Base-by-base conservation (phyloP, 2,888 invertebrate species). In the Campopleginae sp. region DNA sequence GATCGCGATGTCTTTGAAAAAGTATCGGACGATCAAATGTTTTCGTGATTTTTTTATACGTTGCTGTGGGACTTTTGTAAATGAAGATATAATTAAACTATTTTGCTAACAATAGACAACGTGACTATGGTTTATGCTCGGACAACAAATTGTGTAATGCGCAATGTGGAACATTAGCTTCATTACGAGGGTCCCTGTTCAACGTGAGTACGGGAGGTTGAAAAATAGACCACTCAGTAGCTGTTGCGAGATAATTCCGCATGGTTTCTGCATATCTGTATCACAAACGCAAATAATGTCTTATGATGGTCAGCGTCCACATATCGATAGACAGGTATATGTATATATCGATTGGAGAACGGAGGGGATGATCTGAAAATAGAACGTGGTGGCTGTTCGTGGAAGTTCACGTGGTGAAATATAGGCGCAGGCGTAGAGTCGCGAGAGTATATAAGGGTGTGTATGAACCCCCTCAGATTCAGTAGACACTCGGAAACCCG, bases 401-500 rank as follows among this genome's bases (percentile, higher is more conserved):
- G 42, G 68, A 51, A 42, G 80, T 77, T 88, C 87, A 87, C 87
- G 86, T 87, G 87, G 82, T 61, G 76, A 19, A 76, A 71, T 33
- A 72, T 72, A 80, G 71, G 83, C 88, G 86, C 86, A 84, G 80
- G 89, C 90, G 78, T 87, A 84, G 63, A 54, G 46, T 72, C 44
- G 85, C 87, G 86, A 88, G 88, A 85, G 82, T 91, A 91, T 92
- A 92, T 90, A 92, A 91, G 89, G 87, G 85, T 84, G 87, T 66
- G 87, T 66, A 76, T 82, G 88, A 78, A 85, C 86, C 87, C 84
- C 76, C 83, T 71, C 87, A 63, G 77, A 86, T 87, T 90, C 91
- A 92, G 92, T 92, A 79, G 75, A 88, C 87, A 86, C 87, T 89
- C 88, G 85, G 72, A 58, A 82, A 85, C 80, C 58, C 88, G 77